Conservation (phyloP, 2,113 vertebrate genomes). For the Struthio camelus region DNA sequence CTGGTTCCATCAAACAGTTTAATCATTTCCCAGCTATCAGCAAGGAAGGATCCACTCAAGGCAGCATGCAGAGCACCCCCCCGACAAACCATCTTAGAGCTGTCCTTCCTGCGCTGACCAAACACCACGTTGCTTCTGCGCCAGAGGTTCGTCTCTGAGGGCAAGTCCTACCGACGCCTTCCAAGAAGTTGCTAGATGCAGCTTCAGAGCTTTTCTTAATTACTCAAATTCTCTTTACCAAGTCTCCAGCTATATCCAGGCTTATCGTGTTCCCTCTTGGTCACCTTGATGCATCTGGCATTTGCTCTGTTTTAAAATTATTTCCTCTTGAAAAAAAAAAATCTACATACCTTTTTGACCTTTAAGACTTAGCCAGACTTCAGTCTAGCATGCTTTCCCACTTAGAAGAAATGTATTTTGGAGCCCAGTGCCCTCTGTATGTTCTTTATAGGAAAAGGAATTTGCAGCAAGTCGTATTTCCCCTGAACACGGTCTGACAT, state of each 20-base stretch:
- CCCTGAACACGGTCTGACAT: neutral
- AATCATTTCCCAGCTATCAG: neutral
- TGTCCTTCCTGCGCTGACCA: neutral
- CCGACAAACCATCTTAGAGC: too few relatives aligned
- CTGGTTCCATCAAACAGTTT: neutral
- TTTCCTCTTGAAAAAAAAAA: neutral
- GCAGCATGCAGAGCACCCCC: neutral
- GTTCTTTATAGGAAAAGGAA: neutral
- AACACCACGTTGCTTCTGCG: neutral
- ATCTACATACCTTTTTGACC: neutral
- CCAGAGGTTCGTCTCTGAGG: neutral
- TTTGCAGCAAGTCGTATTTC: neutral
- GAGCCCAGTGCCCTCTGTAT: neutral
- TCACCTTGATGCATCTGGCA: neutral
- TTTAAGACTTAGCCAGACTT: neutral
- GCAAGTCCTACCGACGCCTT: neutral
- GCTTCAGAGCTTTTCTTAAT: neutral
- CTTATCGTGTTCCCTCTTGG: neutral
- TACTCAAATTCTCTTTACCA: neutral
- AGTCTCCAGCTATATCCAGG: neutral
- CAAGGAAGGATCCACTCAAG: neutral
- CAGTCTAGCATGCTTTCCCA: neutral
- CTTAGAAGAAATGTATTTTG: neutral
- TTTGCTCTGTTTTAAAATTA: neutral
- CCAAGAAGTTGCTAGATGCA: neutral